A percentile compares a stretch with the other conserved stretches of the same genome.
These are phyloP conservation scores for Ctenoplectra terminalis DNA, from an alignment of 1,140 invertebrate genomes.

Conservation along the genomic window DNA sequence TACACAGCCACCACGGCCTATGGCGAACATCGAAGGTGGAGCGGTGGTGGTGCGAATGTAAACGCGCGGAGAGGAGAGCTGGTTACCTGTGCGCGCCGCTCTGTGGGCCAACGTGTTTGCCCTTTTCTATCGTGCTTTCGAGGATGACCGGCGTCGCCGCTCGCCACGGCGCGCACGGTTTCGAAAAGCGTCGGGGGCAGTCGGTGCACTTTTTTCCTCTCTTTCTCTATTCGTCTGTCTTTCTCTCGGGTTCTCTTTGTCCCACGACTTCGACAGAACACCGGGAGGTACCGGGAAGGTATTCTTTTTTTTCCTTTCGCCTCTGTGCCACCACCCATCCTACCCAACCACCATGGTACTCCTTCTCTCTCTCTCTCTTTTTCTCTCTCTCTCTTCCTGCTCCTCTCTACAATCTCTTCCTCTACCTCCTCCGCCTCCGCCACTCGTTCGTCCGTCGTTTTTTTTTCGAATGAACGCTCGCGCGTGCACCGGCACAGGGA, in stretches of 20 bases:
- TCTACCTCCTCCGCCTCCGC: background rate
- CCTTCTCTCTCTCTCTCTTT: background rate
- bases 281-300: background rate
- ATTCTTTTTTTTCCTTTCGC: conserved; percentile 47
- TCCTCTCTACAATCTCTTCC: background rate
- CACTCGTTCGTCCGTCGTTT: conserved; percentile 11
- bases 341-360: conserved; percentile 5
- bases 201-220: background rate
- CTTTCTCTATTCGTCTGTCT: conserved; percentile 2
- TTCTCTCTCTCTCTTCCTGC: background rate
- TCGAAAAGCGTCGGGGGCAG: conserved; percentile 41
- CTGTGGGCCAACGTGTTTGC: conserved; percentile 53
- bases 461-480: conserved; percentile 42
- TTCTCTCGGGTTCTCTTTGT: conserved; percentile 34
- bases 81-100: conserved; percentile 35
- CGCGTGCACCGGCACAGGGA: conserved; percentile 30
- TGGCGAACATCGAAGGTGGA: background rate
- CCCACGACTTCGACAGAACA: conserved; percentile 38
- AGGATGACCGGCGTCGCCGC: conserved; percentile 35
- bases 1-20: background rate
- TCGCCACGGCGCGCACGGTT: conserved; percentile 31
- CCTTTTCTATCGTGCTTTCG: conserved; percentile 53
- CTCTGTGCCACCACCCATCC: conserved; percentile 39
- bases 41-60: conserved; percentile 4
- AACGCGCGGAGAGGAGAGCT: background rate